Conservation (phyloP, 1,140 invertebrate genomes). For the Idris sp. region DNA sequence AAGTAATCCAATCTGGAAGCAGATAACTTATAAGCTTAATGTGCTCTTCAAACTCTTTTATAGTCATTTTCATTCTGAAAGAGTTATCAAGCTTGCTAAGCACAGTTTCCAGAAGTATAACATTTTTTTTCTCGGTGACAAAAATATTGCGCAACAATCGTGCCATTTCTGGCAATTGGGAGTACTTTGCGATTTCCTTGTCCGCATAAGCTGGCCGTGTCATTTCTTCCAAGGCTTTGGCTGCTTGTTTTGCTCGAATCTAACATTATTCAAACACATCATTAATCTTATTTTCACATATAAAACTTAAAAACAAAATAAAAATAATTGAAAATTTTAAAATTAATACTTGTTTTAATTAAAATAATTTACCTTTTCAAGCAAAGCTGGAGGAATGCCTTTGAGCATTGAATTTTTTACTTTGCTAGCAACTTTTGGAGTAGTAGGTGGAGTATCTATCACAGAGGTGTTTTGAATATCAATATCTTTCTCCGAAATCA, state of each 20-base stretch:
- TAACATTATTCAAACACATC: too few species aligned
- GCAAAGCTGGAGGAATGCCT: conserved; percentile 88
- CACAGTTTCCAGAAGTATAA: conserved; percentile 85
- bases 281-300: too few species aligned
- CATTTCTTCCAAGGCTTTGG: too few species aligned
- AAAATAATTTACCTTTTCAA: conserved; percentile 84
- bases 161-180: conserved; percentile 88
- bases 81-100: conserved; percentile 89
- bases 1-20: conserved; percentile 85
- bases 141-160: conserved; percentile 90
- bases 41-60: conserved; percentile 86
- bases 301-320: too few species aligned
- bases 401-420: conserved; percentile 82
- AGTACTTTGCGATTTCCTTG: too few species aligned
- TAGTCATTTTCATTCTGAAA: conserved; percentile 84
- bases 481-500: conserved; percentile 4
- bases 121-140: conserved; percentile 91
- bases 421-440: conserved; percentile 64
- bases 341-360: too few species aligned
- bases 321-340: too few species aligned
- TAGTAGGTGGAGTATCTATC: conserved; percentile 73
- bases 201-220: too few species aligned
- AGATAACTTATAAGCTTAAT: conserved; percentile 85
- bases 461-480: conserved; percentile 63
- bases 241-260: too few species aligned